phyloP scores from a whole-genome alignment of 2,797 vertebrate species.

The Antrozous pallidus region DNA sequence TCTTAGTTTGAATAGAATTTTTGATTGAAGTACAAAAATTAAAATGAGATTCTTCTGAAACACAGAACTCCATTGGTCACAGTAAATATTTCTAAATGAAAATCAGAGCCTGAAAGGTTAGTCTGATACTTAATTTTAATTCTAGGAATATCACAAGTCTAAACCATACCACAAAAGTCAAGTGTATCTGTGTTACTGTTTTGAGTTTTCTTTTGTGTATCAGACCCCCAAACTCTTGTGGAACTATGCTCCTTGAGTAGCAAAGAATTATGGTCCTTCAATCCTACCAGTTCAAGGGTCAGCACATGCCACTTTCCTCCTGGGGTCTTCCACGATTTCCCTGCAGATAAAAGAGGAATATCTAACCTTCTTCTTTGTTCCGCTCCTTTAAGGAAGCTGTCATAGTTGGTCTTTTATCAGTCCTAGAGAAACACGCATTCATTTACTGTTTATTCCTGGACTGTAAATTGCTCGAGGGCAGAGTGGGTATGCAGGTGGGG shows the following conservation, averaged over 20 bases:
- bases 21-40: not conserved
- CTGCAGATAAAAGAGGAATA: not conserved
- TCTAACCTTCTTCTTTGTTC: not conserved
- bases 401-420: not conserved
- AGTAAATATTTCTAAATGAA: not conserved
- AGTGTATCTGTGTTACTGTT: not conserved
- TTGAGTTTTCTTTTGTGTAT: not conserved
- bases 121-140: not conserved
- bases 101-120: not conserved
- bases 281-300: too few relatives aligned
- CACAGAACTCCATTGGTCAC: not conserved
- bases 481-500: too few relatives aligned
- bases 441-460: not conserved
- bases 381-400: not conserved
- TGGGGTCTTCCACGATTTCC: not conserved
- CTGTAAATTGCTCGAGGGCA: not conserved
- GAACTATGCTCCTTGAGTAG: not conserved
- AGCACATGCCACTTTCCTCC: too few relatives aligned
- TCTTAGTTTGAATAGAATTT: not conserved
- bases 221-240: not conserved
- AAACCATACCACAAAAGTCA: not conserved
- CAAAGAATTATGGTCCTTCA: fast-evolving
- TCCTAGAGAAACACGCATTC: not conserved
- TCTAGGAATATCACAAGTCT: not conserved
- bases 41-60: not conserved